These are phyloP conservation scores for Cataglyphis albicans DNA, from an alignment of 2,888 invertebrate genomes.

Conservation along the genomic window DNA sequence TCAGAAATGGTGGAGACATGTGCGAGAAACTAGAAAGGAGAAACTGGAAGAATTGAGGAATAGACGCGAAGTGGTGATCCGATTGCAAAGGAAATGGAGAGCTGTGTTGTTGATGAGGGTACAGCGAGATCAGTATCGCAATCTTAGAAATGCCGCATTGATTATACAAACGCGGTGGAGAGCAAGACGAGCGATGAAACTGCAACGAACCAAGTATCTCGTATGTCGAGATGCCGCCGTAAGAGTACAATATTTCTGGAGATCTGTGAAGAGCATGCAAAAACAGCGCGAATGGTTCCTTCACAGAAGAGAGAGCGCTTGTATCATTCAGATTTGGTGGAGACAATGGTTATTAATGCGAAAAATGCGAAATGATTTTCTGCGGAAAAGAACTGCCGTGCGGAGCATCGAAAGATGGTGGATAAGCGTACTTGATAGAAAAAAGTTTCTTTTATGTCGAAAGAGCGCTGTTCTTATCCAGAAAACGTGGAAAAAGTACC, in stretches of 20 bases:
- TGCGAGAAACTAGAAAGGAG: constrained; percentile 70
- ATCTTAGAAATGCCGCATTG: constrained; percentile 76
- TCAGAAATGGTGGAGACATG: constrained; percentile 87
- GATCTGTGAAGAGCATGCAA: constrained; percentile 80
- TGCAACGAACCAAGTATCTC: constrained; percentile 78
- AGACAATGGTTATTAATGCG: constrained; percentile 84
- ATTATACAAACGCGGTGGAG: constrained; percentile 87
- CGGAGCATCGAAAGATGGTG: constrained; percentile 62
- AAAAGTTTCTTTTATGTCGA: background rate
- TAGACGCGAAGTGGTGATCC: constrained; percentile 47
- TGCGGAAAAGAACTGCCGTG: constrained; percentile 82
- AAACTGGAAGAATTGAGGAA: constrained; percentile 19
- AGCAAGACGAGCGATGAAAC: constrained; percentile 81
- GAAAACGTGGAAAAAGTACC: constrained; percentile 11
- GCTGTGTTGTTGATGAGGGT: constrained; percentile 73
- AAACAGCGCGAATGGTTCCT: constrained; percentile 84
- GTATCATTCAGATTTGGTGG: constrained; percentile 86
- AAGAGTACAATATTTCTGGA: constrained; percentile 83
- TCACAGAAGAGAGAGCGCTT: constrained; percentile 75
- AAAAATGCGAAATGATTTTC: constrained; percentile 83
- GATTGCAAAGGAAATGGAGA: constrained; percentile 79
- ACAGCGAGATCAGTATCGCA: constrained; percentile 72
- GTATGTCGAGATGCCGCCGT: constrained; percentile 80
- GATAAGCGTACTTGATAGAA: constrained; percentile 43
- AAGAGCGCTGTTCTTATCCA: constrained; percentile 18